Base-by-base conservation (phyloP, 2,113 vertebrate genomes). In the Sylvicapra grimmia region DNA sequence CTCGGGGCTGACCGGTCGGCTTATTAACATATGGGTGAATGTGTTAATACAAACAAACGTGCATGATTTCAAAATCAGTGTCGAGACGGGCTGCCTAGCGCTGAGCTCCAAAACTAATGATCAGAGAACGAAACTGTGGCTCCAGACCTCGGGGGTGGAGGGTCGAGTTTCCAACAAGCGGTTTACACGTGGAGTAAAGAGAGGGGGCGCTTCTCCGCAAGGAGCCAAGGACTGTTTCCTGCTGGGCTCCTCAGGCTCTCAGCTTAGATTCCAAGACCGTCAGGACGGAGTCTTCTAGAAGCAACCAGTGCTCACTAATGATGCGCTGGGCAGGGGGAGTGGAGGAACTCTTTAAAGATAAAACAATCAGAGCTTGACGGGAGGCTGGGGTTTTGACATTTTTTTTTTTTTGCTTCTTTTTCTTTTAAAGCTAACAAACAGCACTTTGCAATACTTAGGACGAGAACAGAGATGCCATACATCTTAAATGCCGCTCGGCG, bases 361-460 rank as follows among this genome's bases (percentile, higher is more conserved):
- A 97, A 98, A 90, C 72, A 82, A 88, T 25, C 90, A 95, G 97
- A 33, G 54, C 90, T 97, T 94, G 56, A 25, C 1, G 18, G 97
- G 96, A 98, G 79, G 89, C 93, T 97, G 94, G 16, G 58, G 49
- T 88, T 90, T 79, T 79, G 83, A 94, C 36, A 49, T 15, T 31
- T 33, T 33, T 63, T 33, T 6, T 65, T 59, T 53, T 51, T 40
- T 58, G 0, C 88, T 86, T 86, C 96, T 53, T 54, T 77, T 90
- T 59, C 77, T 96, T 33, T 65, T 90, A 91, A 92, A 97, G 90
- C 84, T 33, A 89, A 93, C 56, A 96, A 98, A 93, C 36, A 93
- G 93, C 51, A 92, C 98, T 97, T 94, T 0, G 77, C 94, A 96
- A 94, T 94, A 92, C 53, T 98, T 97, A 49, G 80, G 89, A 61